Evolutionary conservation across 37 sponge, comb jelly and placozoan genomes (phyloP).

Genomic region (Petrosia ficiformis): DNA sequence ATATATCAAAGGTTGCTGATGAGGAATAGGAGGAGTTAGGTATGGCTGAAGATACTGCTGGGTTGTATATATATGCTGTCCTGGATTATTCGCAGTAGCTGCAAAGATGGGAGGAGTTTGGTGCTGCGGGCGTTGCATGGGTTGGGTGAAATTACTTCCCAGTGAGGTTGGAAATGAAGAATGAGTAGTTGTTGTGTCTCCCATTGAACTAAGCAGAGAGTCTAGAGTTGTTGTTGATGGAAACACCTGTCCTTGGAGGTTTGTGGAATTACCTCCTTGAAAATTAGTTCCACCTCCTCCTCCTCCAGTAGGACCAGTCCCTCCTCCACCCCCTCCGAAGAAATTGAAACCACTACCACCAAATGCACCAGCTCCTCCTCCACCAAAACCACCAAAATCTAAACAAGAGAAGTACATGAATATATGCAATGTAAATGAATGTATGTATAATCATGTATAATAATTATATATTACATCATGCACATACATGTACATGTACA

Average conservation of each 20-base stretch:
- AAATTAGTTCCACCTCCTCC: slow-evolving; percentile 17
- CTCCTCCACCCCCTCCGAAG: slow-evolving; percentile 14
- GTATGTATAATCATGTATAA: background rate
- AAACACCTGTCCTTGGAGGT: background rate
- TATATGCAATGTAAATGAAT: too few species aligned
- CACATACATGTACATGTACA: too few species aligned
- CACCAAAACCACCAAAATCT: background rate
- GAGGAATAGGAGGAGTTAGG: too few species aligned
- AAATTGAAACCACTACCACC: background rate
- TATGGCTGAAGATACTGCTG: too few species aligned
- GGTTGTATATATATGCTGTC: background rate
- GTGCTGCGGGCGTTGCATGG: too few species aligned
- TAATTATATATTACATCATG: too few species aligned
- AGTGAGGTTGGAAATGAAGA: too few species aligned
- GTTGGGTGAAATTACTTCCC: too few species aligned
- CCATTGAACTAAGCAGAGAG: background rate
- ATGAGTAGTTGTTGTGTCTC: too few species aligned
- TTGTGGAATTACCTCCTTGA: background rate
- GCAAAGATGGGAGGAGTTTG: background rate
- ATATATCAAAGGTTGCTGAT: background rate
- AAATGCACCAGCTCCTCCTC: background rate
- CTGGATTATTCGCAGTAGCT: background rate
- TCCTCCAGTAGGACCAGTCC: background rate
- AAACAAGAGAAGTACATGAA: background rate
- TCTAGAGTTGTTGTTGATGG: too few species aligned